phyloP scores from a whole-genome alignment of 2,888 invertebrate species.

The Psylliodes chrysocephalus region DNA sequence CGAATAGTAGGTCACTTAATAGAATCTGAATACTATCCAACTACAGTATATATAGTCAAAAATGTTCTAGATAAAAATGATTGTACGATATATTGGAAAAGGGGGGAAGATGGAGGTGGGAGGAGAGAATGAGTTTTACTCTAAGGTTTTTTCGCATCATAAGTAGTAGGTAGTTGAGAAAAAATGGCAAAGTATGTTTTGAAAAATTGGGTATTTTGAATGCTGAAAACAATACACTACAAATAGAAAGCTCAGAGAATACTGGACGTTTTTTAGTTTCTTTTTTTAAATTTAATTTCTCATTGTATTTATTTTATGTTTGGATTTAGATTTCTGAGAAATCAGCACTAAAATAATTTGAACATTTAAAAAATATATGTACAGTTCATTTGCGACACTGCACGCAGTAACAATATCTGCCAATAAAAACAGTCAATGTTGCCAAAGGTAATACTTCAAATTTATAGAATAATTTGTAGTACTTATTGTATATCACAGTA shows the following conservation, averaged over 20 bases:
- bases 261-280: slow-evolving; percentile 15
- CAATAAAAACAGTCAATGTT: no score
- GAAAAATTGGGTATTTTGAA: background rate
- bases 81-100: slow-evolving; percentile 49
- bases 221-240: slow-evolving; percentile 14
- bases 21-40: slow-evolving; percentile 34
- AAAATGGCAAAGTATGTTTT: slow-evolving; percentile 7
- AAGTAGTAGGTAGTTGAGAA: slow-evolving; percentile 8
- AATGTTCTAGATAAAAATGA: slow-evolving; percentile 52
- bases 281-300: background rate
- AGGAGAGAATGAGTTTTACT: slow-evolving; percentile 13
- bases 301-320: background rate
- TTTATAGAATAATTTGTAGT: no score
- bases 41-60: slow-evolving; percentile 52
- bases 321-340: background rate
- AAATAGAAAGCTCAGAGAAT: slow-evolving; percentile 13
- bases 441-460: no score
- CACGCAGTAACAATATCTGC: no score
- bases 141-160: slow-evolving; percentile 5
- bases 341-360: background rate
- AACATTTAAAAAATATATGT: no score
- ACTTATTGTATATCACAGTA: no score
- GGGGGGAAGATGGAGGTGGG: no score
- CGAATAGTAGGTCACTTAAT: slow-evolving; percentile 13
- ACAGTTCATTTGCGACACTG: no score